Evolutionary conservation across 2,888 invertebrate species (phyloP), one percentile per base, ranked within the genome.

Genomic region (Exocentrus adspersus): DNA sequence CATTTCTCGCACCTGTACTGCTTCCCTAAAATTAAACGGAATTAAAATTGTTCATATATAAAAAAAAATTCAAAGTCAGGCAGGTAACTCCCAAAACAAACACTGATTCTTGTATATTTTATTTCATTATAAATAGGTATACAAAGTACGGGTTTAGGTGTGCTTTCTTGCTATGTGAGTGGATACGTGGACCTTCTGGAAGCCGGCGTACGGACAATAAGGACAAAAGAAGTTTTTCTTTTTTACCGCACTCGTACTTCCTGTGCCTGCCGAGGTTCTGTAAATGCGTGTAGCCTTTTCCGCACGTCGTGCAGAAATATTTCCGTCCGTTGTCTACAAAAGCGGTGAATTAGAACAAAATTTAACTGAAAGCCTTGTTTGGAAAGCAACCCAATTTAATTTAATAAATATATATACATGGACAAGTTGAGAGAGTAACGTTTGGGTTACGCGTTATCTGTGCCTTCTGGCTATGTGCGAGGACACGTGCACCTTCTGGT

Each of bases 231-330:
- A 87, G 75, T 86, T 85, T 41, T 88, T 88, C 70, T 85, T 84
- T n/a, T 78, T 87, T 87, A 71, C 87, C 85, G 79, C 92, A 92
- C 79, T 92, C 91, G 81, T 89, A 89, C 78, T 87, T 87, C 75
- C 88, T 86, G 80, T 92, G 91, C 64, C 91, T 87, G 76, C 87
- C 88, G 62, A 92, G 83, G 32, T 90, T 90, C 65, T 89, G 88
- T 77, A 88, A 89, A 81, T 88, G 87, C 79, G 87, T 87, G 85
- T 93, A 93, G 64, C 88, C 87, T 83, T 92, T 93, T 62, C 89
- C 90, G 79, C 93, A 93, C 69, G 85, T 85, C 69, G 85, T 85
- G 82, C 90, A 90, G 12, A 51, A 61, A 43, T 59, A 68, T n/a
- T 48, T 50, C 21, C 64, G 46, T 6, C 45, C 57, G n/a, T 7